Evolutionary conservation across 92 coral and sea anemone genomes (phyloP).

Genomic region (Zoanthus sansibaricus): DNA sequence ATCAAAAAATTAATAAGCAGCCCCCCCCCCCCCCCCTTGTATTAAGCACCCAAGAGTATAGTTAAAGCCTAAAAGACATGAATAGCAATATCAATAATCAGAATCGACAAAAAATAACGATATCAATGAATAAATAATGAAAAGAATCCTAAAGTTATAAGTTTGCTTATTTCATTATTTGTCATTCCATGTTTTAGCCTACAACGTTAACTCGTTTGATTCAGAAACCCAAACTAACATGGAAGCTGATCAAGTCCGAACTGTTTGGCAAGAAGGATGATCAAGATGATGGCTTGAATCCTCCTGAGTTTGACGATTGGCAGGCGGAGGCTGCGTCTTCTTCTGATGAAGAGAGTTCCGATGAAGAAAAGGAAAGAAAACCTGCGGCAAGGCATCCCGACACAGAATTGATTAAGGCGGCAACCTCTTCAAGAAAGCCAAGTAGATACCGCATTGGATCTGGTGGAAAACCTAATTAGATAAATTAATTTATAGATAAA

Average conservation of each 20-base stretch:
- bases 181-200: not conserved
- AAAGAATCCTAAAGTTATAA: no score
- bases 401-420: not conserved
- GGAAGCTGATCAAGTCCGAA: constrained; percentile 41
- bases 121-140: no score
- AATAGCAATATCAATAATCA: no score
- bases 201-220: constrained; percentile 9
- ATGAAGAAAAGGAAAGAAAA: not conserved
- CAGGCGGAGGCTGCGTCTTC: constrained; percentile 25
- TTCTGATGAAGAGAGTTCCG: constrained; percentile 15
- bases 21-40: no score
- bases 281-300: constrained; percentile 7
- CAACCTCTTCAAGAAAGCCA: not conserved
- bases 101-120: no score
- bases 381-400: not conserved
- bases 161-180: not conserved
- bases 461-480: not conserved
- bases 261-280: constrained; percentile 19
- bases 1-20: no score
- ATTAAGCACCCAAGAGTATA: no score
- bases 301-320: constrained; percentile 41
- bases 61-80: no score
- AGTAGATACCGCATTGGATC: not conserved
- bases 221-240: constrained; percentile 34
- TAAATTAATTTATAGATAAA: no score